phyloP scores from a whole-genome alignment of 2,797 vertebrate species.

The Leptodactylus fallax region DNA sequence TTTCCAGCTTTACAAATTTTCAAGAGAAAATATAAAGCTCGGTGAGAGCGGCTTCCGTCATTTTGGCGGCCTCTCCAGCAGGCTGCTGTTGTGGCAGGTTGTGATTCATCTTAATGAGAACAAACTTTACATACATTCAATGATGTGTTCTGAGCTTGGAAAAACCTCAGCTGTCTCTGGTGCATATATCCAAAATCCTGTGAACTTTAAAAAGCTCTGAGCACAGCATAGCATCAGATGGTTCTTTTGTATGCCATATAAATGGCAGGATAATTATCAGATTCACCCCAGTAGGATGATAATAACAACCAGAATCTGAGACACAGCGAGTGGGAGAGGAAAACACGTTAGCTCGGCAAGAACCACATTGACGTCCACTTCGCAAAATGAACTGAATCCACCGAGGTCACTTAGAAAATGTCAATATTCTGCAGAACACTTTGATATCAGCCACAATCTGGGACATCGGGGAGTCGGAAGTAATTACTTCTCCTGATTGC shows the following conservation, averaged over 20 bases:
- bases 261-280: constrained; percentile 47
- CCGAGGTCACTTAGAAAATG: not conserved
- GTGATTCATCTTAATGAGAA: constrained; percentile 53
- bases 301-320: constrained; percentile 25
- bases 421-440: not conserved
- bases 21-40: constrained; percentile 7
- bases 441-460: not conserved
- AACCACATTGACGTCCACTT: constrained; percentile 31
- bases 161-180: constrained; percentile 19
- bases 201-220: constrained; percentile 36
- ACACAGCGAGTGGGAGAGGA: constrained; percentile 16
- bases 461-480: not conserved
- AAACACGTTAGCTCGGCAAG: not conserved
- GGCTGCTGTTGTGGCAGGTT: constrained; percentile 8
- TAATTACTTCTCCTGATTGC: not conserved
- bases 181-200: constrained; percentile 24
- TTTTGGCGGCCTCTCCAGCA: constrained; percentile 4
- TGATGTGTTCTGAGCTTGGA: constrained; percentile 17
- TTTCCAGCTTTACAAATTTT: not conserved
- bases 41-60: not conserved
- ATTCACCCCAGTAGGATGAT: constrained; percentile 2
- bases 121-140: constrained; percentile 39
- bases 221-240: constrained; percentile 24
- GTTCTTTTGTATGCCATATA: constrained; percentile 8
- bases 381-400: constrained; percentile 27